Evolutionary conservation across 2,113 vertebrate species (phyloP).

Genomic region (Sinosuthora webbiana): DNA sequence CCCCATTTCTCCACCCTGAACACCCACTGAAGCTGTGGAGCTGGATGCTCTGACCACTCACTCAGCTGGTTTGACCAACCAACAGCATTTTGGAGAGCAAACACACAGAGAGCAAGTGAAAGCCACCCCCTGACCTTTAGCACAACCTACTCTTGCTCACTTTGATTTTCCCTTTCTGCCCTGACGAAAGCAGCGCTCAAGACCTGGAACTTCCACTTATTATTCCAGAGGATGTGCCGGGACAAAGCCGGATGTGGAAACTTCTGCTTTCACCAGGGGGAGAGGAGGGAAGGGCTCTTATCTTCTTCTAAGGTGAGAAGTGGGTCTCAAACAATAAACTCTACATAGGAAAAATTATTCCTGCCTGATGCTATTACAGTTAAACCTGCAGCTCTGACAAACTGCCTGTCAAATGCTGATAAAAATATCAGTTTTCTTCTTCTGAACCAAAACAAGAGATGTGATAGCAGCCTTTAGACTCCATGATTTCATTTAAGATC

Average conservation of each 20-base stretch:
- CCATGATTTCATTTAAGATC: background rate
- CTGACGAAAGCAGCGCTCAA: background rate
- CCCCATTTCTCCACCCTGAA: background rate
- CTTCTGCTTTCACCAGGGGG: background rate
- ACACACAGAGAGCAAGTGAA: background rate
- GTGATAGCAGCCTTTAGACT: background rate
- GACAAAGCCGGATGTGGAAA: conserved; percentile 12
- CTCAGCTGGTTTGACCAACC: background rate
- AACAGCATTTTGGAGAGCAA: background rate
- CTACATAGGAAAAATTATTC: conserved; percentile 1
- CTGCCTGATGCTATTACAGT: background rate
- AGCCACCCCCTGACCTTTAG: background rate
- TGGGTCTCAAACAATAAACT: background rate
- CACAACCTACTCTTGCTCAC: background rate
- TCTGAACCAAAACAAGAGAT: background rate
- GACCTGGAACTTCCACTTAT: conserved; percentile 36
- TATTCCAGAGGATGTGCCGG: conserved; percentile 32
- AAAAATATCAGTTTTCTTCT: background rate
- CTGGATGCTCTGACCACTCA: background rate
- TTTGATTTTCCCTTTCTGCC: background rate
- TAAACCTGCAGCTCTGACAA: background rate
- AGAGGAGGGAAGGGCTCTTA: background rate
- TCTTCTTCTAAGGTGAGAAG: conserved; percentile 5
- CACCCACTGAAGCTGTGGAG: background rate
- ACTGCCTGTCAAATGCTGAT: background rate